A percentile compares a stretch with the other conserved stretches of the same genome.
Conservation (phyloP, 2,888 invertebrate genomes). For the Tigriopus californicus region DNA sequence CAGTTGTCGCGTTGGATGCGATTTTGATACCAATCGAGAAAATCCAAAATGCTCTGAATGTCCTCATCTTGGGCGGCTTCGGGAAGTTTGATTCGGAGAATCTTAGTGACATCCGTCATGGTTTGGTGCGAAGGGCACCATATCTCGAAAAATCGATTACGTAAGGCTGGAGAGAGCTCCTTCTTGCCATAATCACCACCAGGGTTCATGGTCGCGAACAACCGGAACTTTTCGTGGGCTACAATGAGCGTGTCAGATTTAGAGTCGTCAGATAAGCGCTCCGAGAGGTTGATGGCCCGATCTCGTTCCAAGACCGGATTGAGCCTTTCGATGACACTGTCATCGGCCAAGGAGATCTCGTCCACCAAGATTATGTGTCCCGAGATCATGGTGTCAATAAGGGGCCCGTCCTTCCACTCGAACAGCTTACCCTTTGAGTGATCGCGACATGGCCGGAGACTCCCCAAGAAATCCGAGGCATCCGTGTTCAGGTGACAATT, state of each 20-base stretch:
- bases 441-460: conserved; percentile 66
- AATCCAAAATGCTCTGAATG: conserved; percentile 32
- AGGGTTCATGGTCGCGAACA: conserved; percentile 98
- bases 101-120: not conserved
- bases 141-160: conserved; percentile 96
- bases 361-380: conserved; percentile 84
- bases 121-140: conserved; percentile 61
- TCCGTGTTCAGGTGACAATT: conserved; percentile 99
- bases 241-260: conserved; percentile 35
- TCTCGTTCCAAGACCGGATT: conserved; percentile 64
- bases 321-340: conserved; percentile 87
- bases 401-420: conserved; percentile 94
- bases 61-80: not conserved
- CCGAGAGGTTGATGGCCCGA: conserved; percentile 25
- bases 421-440: conserved; percentile 41
- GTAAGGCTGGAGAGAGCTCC: conserved; percentile 44
- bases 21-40: conserved; percentile 48
- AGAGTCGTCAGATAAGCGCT: conserved; percentile 23
- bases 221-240: conserved; percentile 54
- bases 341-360: conserved; percentile 96
- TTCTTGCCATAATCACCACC: conserved; percentile 99
- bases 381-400: conserved; percentile 69
- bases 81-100: not conserved
- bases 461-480: conserved; percentile 90
- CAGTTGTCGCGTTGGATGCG: not conserved